Evolutionary conservation across 1,140 invertebrate genomes (phyloP), one percentile per base, ranked within the genome.

Genomic region (Drosophila kepulauana): DNA sequence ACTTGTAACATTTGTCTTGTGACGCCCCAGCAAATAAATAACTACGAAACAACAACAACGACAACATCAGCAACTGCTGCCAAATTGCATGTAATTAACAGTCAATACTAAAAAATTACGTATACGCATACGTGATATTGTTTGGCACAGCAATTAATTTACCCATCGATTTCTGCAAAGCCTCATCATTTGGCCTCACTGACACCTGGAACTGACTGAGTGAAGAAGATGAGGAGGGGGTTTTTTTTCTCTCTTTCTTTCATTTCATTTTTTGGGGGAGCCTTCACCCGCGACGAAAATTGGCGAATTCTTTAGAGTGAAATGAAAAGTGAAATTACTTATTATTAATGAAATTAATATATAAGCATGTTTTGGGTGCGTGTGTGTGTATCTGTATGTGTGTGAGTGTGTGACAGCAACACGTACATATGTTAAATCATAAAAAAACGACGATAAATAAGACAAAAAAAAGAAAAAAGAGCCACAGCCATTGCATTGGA

Each of bases 281-380:
- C 41, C 84, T 56, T 88, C 82, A 87, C 84, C 84, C 84, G 84
- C 84, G 88, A 88, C 81, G 85, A 88, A 88, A 88, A 85, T 88
- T 88, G 79, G 79, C 74, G 78, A 74, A 89, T 88, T 87, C 82
- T 88, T 75, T 48, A 62, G 73, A 84, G 84, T 78, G 85, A 87
- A 87, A 88, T 88, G 85, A 88, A 88, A 88, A 88, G 85, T 88
- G 85, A 88, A 88, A 88, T 88, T 88, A 87, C 82, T 87, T 87
- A 88, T 88, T 88, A 88, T 89, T 88, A 88, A 88, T 88, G 85
- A 88, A 88, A 88, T 88, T 88, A 88, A 88, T 88, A 88, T 87
- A 88, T 85, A 89, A 78, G 79, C 78, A 72, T 85, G 70, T 65
- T 79, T 67, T 38, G 68, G 59, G 41, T 79, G 45, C 68, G 57